Base-by-base conservation (phyloP, 2,888 invertebrate genomes). In the Tupiocoris notatus region DNA sequence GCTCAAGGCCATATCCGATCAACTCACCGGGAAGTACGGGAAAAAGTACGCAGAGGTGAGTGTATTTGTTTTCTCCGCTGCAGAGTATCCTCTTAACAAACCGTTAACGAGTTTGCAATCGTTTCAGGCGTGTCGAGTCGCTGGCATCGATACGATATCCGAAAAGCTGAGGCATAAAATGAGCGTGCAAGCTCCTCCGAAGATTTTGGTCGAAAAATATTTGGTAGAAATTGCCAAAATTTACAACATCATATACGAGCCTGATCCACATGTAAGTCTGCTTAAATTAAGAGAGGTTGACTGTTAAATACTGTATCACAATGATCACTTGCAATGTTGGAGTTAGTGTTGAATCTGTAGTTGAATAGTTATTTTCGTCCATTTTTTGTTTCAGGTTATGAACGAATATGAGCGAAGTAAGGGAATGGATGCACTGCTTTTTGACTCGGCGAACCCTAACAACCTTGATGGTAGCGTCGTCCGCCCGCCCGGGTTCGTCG, bases 221-320 rank as follows among this genome's bases (percentile, higher is more conserved):
- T 86, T 98, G 81, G 92, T 97, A 81, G 98, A 98, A 86, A 99
- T 99, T 81, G 96, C 98, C 0, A 96, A 93, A 84, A 94, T 93
- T 82, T 98, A 95, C 83, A 93, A 96, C 84, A 91, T 99, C 66
- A 91, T 92, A 66, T 99, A 98, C 84, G 94, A 94, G 80, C 97
- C 98, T 0, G 98, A 99, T 87, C 93, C 94, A 79, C 92, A 94
- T 85, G 86, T 85, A 81, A 80, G 75, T 65, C n/a, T 17, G 23
- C 9, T 23, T 57, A 68, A 39, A 20, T 1, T 25, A n/a, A n/a
- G n/a, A n/a, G n/a, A n/a, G n/a, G n/a, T n/a, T n/a, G n/a, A n/a
- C 74, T 68, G 17, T 79, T 25, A n/a, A n/a, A n/a, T n/a, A n/a
- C n/a, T n/a, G n/a, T n/a, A n/a, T n/a, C n/a, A n/a, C n/a, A n/a